phyloP scores from a whole-genome alignment of 2,888 invertebrate species.

The Acleris laterana region DNA sequence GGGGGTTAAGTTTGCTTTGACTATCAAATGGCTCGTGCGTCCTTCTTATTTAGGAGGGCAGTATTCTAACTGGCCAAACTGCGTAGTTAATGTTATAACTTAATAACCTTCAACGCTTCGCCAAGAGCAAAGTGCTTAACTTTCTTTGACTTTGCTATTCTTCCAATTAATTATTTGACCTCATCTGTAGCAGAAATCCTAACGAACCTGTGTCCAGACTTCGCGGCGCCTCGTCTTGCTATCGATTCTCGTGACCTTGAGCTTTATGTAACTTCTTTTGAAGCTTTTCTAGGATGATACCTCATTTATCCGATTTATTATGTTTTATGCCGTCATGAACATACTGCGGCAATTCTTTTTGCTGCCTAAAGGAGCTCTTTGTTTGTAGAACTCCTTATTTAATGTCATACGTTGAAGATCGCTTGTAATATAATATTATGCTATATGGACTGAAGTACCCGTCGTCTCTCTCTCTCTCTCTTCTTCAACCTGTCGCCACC shows the following conservation, averaged over 20 bases:
- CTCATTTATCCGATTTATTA: slow-evolving; percentile 37
- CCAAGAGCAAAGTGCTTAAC: neutral
- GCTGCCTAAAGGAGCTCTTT: slow-evolving; percentile 1
- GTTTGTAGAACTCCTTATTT: neutral
- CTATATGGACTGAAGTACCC: too few species aligned
- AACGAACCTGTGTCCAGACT: slow-evolving; percentile 53
- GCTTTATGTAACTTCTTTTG: slow-evolving; percentile 56
- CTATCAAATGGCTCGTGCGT: too few species aligned
- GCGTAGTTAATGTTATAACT: neutral
- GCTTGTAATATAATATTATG: too few species aligned
- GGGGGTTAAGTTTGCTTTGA: too few species aligned
- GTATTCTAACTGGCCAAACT: too few species aligned
- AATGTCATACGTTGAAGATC: too few species aligned
- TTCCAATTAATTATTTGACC: slow-evolving; percentile 7
- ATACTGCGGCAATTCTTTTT: neutral
- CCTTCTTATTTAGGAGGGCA: too few species aligned
- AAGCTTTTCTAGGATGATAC: slow-evolving; percentile 46
- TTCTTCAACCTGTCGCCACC: too few species aligned
- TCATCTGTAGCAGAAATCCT: slow-evolving; percentile 10
- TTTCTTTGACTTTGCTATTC: neutral
- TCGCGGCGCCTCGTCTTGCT: slow-evolving; percentile 58
- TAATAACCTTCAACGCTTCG: neutral
- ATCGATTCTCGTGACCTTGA: slow-evolving; percentile 74
- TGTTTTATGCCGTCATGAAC: slow-evolving; percentile 28
- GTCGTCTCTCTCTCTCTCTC: too few species aligned